These are phyloP conservation scores for Coreoperca whiteheadi DNA, from an alignment of 2,113 vertebrate species.

Conservation along the genomic window DNA sequence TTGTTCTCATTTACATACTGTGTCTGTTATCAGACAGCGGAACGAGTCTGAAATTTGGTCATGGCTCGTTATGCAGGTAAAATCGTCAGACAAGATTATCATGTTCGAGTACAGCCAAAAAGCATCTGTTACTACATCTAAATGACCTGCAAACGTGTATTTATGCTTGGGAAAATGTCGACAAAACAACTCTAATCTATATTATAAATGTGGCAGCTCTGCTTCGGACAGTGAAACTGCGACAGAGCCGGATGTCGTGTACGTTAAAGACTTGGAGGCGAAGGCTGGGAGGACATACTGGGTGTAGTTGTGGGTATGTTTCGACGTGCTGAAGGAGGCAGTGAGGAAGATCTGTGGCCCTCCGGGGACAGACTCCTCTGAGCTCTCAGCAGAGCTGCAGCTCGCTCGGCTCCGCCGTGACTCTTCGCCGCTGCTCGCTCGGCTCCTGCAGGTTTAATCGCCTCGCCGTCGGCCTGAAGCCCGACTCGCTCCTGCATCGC, in stretches of 20 bases:
- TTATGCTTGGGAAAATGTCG: neutral
- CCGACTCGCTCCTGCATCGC: conserved; percentile 81
- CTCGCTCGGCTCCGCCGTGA: conserved; percentile 11
- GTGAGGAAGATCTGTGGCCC: conserved; percentile 90
- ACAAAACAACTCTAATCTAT: neutral
- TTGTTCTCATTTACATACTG: neutral
- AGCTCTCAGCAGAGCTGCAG: conserved; percentile 77
- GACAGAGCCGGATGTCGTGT: no score
- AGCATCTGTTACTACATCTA: neutral
- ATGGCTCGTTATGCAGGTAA: neutral
- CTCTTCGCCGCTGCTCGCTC: conserved; percentile 23
- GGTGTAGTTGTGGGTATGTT: conserved; percentile 79
- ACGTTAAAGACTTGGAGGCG: neutral
- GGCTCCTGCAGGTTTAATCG: neutral
- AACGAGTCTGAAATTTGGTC: neutral
- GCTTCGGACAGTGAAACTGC: no score
- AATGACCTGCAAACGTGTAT: neutral
- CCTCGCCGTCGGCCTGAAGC: conserved; percentile 57
- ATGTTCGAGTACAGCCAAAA: neutral
- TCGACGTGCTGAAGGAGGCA: conserved; percentile 90
- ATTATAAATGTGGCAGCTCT: neutral
- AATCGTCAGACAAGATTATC: neutral
- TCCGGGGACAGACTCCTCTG: conserved; percentile 87
- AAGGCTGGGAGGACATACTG: conserved; percentile 80
- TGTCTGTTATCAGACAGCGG: neutral